These are phyloP conservation scores for Rhagoletis pomonella DNA, from an alignment of 1,140 invertebrate genomes.

Conservation along the genomic window DNA sequence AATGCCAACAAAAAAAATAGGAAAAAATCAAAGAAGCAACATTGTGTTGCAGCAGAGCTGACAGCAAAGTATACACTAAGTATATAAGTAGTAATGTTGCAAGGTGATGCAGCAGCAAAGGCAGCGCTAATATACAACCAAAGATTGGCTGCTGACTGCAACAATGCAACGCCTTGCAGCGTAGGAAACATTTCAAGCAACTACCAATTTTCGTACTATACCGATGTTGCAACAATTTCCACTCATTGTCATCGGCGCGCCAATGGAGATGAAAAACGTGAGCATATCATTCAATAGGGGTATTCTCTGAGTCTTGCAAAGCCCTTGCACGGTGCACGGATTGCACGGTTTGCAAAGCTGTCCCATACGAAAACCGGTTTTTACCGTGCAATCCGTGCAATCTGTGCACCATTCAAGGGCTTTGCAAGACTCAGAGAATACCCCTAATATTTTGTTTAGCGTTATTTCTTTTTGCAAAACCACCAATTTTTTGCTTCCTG, in stretches of 20 bases:
- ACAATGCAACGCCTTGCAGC: background rate
- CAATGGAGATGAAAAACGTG: conserved; percentile 38
- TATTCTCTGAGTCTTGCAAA: too few species aligned
- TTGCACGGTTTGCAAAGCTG: too few species aligned
- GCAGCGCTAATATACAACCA: too few species aligned
- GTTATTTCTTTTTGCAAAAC: background rate
- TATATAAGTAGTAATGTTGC: background rate
- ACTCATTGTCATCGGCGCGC: background rate
- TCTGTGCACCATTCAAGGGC: too few species aligned
- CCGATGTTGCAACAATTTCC: conserved; percentile 17
- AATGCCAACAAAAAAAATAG: background rate
- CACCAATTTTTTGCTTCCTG: background rate
- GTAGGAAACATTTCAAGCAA: background rate
- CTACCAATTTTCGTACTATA: background rate
- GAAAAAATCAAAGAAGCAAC: background rate
- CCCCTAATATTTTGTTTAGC: background rate
- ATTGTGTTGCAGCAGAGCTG: background rate
- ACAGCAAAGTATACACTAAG: too few species aligned
- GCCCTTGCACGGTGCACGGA: too few species aligned
- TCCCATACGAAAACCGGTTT: too few species aligned
- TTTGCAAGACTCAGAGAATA: background rate
- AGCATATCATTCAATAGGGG: too few species aligned
- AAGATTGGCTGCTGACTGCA: background rate
- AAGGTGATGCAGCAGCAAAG: background rate
- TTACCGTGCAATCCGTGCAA: too few species aligned